Conservation (phyloP, 2,797 vertebrate species). For the Notamacropus eugenii region DNA sequence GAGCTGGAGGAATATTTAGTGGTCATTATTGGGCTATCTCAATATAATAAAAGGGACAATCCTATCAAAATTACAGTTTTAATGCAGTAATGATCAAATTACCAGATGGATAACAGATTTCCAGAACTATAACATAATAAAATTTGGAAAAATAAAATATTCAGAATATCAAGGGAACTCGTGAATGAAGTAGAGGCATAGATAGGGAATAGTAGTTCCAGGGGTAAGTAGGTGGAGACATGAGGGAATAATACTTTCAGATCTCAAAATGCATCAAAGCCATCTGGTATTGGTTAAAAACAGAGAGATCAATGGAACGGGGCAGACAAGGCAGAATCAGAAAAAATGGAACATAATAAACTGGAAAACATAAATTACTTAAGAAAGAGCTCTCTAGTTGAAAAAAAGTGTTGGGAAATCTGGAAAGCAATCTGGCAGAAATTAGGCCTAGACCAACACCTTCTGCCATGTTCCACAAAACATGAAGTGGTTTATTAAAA, state of each 20-base stretch:
- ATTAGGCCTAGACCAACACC: not conserved
- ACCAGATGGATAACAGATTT: not conserved
- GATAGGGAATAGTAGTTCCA: not conserved
- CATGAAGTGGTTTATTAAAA: not conserved
- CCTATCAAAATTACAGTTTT: not conserved
- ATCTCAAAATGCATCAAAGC: not conserved
- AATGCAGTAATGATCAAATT: not conserved
- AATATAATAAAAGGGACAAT: not conserved
- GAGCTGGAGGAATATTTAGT: not conserved
- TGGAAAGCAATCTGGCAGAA: not conserved
- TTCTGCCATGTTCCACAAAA: not conserved
- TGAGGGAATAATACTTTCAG: not conserved
- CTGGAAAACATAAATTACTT: not conserved
- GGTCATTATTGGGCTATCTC: not conserved
- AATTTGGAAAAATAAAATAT: not conserved
- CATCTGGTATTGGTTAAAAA: not conserved
- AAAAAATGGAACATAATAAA: not conserved
- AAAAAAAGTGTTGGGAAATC: not conserved
- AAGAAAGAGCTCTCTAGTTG: not conserved
- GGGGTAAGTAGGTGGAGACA: not conserved
- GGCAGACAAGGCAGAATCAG: not conserved
- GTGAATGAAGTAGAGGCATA: not conserved
- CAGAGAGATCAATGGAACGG: not conserved
- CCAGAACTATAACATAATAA: not conserved
- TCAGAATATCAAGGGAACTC: not conserved